A percentile compares a stretch with the other conserved stretches of the same genome.
phyloP scores from a whole-genome alignment of 2,888 invertebrate genomes.

The Apomyelois bistriatella region DNA sequence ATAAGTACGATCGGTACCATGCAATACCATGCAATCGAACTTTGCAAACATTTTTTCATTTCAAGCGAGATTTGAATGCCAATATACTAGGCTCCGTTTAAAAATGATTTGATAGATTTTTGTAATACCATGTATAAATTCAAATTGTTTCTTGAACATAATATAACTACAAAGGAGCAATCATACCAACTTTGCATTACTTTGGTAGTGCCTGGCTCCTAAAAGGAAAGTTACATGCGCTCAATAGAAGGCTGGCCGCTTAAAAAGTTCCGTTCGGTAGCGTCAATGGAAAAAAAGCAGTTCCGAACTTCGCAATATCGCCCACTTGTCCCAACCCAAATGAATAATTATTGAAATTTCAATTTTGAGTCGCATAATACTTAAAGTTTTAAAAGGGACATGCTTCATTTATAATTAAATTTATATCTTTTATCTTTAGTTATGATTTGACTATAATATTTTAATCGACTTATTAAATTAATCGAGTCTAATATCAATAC shows the following conservation, averaged over 20 bases:
- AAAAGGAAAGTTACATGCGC: slow-evolving; percentile 64
- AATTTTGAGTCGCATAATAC: slow-evolving; percentile 51
- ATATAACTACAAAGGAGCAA: slow-evolving; percentile 30
- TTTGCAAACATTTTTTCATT: slow-evolving; percentile 7
- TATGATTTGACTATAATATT: no score
- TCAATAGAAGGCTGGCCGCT: slow-evolving; percentile 45
- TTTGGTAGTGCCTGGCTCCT: slow-evolving; percentile 36
- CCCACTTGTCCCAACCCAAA: slow-evolving; percentile 46
- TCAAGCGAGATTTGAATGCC: slow-evolving; percentile 10
- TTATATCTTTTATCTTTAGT: no score
- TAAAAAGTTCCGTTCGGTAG: slow-evolving; percentile 50
- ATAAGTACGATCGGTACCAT: slow-evolving; percentile 15
- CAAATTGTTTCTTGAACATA: background rate
- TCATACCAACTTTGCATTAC: slow-evolving; percentile 49
- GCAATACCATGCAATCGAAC: slow-evolving; percentile 19
- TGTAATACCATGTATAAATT: background rate
- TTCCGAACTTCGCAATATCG: slow-evolving; percentile 57
- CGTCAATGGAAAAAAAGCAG: slow-evolving; percentile 43
- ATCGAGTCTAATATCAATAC: no score
- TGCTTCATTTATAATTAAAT: slow-evolving; percentile 51
- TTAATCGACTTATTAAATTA: no score
- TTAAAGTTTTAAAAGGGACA: slow-evolving; percentile 50
- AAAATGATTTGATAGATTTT: slow-evolving; percentile 2
- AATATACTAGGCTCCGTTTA: slow-evolving; percentile 2
- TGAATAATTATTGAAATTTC: slow-evolving; percentile 59